Evolutionary conservation across 2,888 invertebrate genomes (phyloP), one percentile per base, ranked within the genome.

Genomic region (Ernsta delagoae): DNA sequence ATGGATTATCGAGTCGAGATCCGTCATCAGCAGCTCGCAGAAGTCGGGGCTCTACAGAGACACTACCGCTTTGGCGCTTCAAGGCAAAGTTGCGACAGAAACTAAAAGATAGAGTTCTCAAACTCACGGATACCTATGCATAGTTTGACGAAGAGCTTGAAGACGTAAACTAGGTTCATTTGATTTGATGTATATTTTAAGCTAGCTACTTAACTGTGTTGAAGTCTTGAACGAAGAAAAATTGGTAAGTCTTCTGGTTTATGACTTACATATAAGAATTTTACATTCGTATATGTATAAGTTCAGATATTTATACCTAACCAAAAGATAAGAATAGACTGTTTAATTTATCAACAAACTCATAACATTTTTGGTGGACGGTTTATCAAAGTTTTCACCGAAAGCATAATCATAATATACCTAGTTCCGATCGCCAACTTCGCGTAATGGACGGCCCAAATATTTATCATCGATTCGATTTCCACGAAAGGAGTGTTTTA

Each of bases 141-240:
- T 82, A 87, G 83, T 88, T 87, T 87, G 86, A 87, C 81, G 85
- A 87, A 85, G 85, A 85, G 83, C 86, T 87, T 86, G 87, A 77
- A 84, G 86, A 75, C 74, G 81, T 9, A 16, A 77, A 81, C 36
- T 82, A 79, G 77, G 78, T 80, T 84, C 78, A 79, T 83, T 78
- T 78, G 78, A 79, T 79, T 79, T 81, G 73, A 76, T 71, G 62
- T 45, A 66, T 66, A 59, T 16, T 59, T 59, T n/a, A 31, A 45
- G 45, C 11, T 45, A 45, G 11, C 5, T 45, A 45, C 45, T 11
- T 11, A 11, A 36, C 36, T 36, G 36, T 36, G 5, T 6, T 3
- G 2, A 16, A 16, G 16, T 16, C 16, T 16, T 16, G 16, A 16
- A 16, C 16, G 16, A 16, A 16, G 16, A 16, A 16, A 16, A 16